Conservation (phyloP, 2,113 vertebrate genomes). For the Prionailurus bengalensis region DNA sequence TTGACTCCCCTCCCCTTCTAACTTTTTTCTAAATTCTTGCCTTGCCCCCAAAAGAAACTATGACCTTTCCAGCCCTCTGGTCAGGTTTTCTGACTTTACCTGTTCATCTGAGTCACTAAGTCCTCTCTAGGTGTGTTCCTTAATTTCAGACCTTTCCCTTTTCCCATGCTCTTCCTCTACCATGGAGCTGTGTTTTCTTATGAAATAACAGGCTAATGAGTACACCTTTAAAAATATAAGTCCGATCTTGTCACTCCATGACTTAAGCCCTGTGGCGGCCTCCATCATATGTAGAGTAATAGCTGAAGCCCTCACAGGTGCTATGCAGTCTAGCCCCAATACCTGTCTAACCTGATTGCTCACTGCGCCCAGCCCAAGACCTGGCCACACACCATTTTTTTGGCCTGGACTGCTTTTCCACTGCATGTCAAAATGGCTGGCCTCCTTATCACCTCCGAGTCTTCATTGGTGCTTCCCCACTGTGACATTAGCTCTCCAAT, state of each 20-base stretch:
- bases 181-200: background rate
- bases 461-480: background rate
- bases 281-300: background rate
- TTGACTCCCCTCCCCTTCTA: background rate
- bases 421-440: background rate
- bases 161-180: background rate
- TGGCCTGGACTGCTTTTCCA: background rate
- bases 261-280: background rate
- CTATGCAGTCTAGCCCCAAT: background rate
- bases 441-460: background rate
- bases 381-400: background rate
- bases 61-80: background rate
- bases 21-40: background rate
- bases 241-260: background rate
- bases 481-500: background rate
- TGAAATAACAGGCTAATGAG: background rate
- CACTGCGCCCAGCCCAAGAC: background rate
- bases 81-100: conserved; percentile 8
- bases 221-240: background rate
- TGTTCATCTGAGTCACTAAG: background rate
- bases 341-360: background rate
- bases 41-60: background rate
- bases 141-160: background rate
- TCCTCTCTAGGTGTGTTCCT: background rate
- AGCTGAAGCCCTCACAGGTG: background rate